Conservation (phyloP, 2,888 invertebrate genomes). For the Arctia plantaginis region DNA sequence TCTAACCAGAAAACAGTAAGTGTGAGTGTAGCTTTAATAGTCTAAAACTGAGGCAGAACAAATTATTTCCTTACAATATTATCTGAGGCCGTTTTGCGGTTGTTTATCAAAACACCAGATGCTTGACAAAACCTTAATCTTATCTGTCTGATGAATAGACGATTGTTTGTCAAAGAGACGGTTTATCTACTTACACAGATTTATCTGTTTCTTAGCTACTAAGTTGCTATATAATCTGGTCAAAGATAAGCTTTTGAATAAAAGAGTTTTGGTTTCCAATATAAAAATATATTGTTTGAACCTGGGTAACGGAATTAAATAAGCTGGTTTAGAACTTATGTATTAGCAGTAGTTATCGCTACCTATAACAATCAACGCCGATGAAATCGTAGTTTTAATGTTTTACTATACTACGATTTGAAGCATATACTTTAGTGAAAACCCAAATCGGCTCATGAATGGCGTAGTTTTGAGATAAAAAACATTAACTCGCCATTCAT, state of each 20-base stretch:
- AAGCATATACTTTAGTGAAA: too few species aligned
- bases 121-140: constrained; percentile 46
- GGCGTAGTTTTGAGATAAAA: too few species aligned
- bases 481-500: too few species aligned
- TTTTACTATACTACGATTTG: too few species aligned
- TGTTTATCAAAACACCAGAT: constrained; percentile 53
- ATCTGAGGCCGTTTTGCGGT: constrained; percentile 45
- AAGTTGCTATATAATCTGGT: constrained; percentile 9
- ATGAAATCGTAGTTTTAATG: too few species aligned
- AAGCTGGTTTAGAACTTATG: background rate
- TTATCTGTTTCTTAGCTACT: constrained; percentile 41
- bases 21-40: constrained; percentile 15
- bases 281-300: background rate
- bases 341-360: background rate
- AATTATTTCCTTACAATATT: constrained; percentile 48
- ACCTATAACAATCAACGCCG: background rate
- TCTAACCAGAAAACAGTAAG: background rate
- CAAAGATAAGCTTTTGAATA: constrained; percentile 6
- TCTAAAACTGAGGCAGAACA: constrained; percentile 41
- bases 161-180: constrained; percentile 53
- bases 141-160: constrained; percentile 42
- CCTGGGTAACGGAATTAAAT: background rate
- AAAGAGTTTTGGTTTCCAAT: background rate
- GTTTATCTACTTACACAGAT: constrained; percentile 36
- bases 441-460: too few species aligned